Conservation (phyloP, 2,113 vertebrate species). For the Aptenodytes patagonicus region DNA sequence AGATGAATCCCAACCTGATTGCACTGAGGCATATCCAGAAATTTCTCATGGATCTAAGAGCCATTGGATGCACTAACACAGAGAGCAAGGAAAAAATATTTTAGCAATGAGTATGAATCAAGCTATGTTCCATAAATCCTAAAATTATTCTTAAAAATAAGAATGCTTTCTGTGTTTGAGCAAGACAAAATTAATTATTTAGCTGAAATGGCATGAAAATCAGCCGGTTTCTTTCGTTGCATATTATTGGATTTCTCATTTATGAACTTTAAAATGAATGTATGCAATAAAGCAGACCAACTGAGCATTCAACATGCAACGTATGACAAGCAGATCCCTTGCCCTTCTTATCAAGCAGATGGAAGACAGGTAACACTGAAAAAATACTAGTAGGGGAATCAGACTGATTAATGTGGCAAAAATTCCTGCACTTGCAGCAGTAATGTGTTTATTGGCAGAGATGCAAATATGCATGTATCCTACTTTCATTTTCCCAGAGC, state of each 20-base stretch:
- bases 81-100: background rate
- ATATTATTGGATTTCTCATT: background rate
- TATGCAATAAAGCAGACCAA: background rate
- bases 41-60: background rate
- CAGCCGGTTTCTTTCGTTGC: background rate
- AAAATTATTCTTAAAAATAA: background rate
- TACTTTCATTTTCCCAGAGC: slow-evolving; percentile 51
- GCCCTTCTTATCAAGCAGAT: background rate
- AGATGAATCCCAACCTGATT: background rate
- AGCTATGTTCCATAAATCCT: background rate
- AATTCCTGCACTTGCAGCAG: slow-evolving; percentile 1
- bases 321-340: background rate
- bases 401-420: background rate
- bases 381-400: background rate
- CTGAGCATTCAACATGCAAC: background rate
- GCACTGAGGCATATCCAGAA: background rate
- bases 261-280: background rate
- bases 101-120: background rate
- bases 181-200: background rate
- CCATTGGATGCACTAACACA: background rate
- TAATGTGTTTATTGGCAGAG: slow-evolving; percentile 35
- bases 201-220: background rate
- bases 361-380: background rate
- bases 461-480: slow-evolving; percentile 30
- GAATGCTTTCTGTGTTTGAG: background rate